A percentile compares a stretch with the other conserved stretches of the same genome.
These are phyloP conservation scores for Neria commutata DNA, from an alignment of 2,888 invertebrate genomes.

Conservation along the genomic window DNA sequence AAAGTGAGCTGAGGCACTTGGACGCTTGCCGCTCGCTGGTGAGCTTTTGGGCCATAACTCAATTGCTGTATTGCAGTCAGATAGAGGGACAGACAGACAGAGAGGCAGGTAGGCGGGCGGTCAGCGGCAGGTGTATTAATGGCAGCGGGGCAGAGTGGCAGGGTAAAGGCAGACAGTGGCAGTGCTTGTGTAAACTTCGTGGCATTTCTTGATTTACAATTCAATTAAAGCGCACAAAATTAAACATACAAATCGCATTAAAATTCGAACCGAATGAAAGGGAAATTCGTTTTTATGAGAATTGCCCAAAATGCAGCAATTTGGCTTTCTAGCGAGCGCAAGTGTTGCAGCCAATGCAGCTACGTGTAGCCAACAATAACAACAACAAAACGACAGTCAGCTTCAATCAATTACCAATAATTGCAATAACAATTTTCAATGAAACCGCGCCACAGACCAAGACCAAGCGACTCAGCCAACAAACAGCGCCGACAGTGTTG, in stretches of 20 bases:
- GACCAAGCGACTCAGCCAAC: too few species aligned
- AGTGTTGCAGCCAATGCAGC: neutral
- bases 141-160: too few species aligned
- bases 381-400: neutral
- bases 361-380: neutral
- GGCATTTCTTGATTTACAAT: neutral
- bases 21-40: too few species aligned
- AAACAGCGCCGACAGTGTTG: neutral
- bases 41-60: too few species aligned
- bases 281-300: too few species aligned
- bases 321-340: neutral
- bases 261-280: neutral
- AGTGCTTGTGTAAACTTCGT: too few species aligned
- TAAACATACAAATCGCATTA: constrained; percentile 1
- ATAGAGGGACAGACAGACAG: too few species aligned
- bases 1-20: too few species aligned
- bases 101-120: too few species aligned
- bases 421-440: neutral
- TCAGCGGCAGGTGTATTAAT: too few species aligned
- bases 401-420: constrained; percentile 6
- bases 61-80: too few species aligned
- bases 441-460: neutral
- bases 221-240: neutral
- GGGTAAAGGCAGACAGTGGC: too few species aligned
- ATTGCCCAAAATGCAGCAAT: neutral